Conservation (phyloP, 2,113 vertebrate species). For the Coturnix japonica region DNA sequence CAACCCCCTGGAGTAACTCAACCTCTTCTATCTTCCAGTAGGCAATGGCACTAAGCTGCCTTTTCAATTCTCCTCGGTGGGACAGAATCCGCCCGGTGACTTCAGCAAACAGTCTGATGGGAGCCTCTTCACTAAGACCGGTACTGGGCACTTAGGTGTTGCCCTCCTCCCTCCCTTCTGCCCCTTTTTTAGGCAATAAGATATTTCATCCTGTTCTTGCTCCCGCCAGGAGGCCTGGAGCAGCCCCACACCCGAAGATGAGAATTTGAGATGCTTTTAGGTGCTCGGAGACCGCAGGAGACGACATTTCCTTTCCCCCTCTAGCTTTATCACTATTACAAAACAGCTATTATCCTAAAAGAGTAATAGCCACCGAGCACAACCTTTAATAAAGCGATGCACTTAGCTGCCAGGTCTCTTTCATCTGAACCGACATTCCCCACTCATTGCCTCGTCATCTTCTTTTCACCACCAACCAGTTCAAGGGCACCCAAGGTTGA, state of each 20-base stretch:
- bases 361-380: background rate
- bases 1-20: background rate
- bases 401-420: background rate
- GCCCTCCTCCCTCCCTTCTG: background rate
- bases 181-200: background rate
- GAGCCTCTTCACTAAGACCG: slow-evolving; percentile 79
- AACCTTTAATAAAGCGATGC: background rate
- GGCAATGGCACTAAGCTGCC: slow-evolving; percentile 77
- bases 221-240: background rate
- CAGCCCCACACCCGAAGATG: background rate
- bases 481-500: background rate
- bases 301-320: background rate
- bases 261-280: background rate
- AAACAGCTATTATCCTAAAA: background rate
- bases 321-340: background rate
- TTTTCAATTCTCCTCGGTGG: slow-evolving; percentile 80
- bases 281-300: background rate
- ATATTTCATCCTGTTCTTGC: background rate
- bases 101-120: slow-evolving; percentile 79
- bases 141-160: slow-evolving; percentile 60
- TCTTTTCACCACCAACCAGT: background rate
- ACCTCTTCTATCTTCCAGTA: slow-evolving; percentile 78
- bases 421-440: background rate
- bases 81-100: slow-evolving; percentile 80
- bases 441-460: background rate